Conservation (phyloP, 92 coral and sea anemone species). For the Muricea muricata region DNA sequence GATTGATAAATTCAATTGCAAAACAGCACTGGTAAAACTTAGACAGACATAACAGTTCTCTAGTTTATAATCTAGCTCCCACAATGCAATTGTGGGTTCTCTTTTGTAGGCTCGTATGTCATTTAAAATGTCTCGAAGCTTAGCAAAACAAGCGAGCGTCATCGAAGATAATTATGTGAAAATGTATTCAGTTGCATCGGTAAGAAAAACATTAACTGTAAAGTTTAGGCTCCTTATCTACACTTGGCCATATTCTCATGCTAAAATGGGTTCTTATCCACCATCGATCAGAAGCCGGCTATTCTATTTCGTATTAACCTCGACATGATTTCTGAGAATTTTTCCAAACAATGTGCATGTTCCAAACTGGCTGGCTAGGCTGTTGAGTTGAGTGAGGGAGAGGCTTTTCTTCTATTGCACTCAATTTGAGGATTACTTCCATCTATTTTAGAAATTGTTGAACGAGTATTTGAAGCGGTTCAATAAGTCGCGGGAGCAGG, state of each 20-base stretch:
- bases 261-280: neutral
- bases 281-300: no score
- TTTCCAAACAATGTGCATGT: no score
- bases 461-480: neutral
- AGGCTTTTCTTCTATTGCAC: no score
- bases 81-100: neutral
- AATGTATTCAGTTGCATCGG: constrained; percentile 13
- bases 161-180: constrained; percentile 27
- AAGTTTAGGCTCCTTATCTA: neutral
- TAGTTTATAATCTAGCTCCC: no score
- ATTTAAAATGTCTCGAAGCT: constrained; percentile 13
- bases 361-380: no score
- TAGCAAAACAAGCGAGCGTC: constrained; percentile 21
- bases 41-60: no score
- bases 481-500: neutral
- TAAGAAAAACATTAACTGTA: neutral
- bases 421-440: no score
- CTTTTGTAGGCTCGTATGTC: neutral
- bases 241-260: neutral
- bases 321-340: no score
- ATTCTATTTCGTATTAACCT: no score
- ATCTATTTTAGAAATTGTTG: constrained; percentile 16
- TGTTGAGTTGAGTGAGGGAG: no score
- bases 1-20: no score
- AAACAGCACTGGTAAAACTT: no score